Conservation (phyloP, 2,113 vertebrate species). For the Glaucidium brasilianum region DNA sequence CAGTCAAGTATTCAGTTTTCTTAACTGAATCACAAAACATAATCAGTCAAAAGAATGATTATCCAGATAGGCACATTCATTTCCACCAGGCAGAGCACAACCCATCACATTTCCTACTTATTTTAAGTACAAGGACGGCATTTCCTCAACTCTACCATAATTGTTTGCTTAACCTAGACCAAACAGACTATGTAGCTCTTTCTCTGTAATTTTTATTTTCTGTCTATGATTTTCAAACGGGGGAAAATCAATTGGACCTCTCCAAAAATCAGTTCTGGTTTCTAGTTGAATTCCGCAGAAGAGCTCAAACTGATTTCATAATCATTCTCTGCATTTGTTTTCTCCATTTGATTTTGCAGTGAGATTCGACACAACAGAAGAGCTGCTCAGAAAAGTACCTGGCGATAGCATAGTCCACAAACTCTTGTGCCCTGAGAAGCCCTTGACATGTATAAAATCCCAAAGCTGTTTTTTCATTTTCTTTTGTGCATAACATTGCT, state of each 20-base stretch:
- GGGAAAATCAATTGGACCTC: neutral
- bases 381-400: neutral
- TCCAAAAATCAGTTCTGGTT: neutral
- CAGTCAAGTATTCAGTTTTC: neutral
- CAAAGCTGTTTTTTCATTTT: neutral
- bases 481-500: neutral
- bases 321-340: neutral
- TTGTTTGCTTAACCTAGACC: neutral
- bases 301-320: neutral
- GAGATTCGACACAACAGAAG: neutral
- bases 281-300: neutral
- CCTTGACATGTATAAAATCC: neutral
- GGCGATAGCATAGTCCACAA: neutral
- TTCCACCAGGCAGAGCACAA: neutral
- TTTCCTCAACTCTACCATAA: neutral
- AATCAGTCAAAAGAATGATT: neutral
- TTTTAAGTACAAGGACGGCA: neutral
- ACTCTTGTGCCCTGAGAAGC: neutral
- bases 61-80: neutral
- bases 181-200: neutral
- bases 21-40: neutral
- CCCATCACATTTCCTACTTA: neutral
- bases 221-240: neutral
- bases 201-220: neutral
- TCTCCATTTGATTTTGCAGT: neutral